These are phyloP conservation scores for Micropoecilia bifurca DNA, from an alignment of 2,797 vertebrate species.

Conservation along the genomic window DNA sequence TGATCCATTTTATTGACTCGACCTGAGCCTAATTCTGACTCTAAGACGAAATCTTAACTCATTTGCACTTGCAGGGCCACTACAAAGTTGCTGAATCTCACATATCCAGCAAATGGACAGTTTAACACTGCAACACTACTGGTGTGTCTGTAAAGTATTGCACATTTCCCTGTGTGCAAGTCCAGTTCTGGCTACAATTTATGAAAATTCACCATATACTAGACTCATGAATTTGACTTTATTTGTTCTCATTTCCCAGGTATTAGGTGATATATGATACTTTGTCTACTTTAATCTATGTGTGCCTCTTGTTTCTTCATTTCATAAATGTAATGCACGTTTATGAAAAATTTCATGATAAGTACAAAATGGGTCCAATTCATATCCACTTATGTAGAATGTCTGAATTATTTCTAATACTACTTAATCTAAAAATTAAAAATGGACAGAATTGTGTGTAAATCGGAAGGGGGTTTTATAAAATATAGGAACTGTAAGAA, in stretches of 20 bases:
- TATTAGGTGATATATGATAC: not conserved
- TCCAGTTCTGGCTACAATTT: not conserved
- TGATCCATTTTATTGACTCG: not conserved
- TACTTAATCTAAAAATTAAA: not conserved
- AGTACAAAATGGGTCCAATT: not conserved
- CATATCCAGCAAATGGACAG: not conserved
- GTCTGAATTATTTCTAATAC: not conserved
- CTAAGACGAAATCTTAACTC: not conserved
- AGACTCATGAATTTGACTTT: not conserved
- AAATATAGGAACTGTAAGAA: conserved; percentile 36
- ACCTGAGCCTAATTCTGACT: not conserved
- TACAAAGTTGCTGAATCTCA: not conserved
- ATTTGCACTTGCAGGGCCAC: not conserved
- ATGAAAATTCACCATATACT: not conserved
- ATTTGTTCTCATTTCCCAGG: not conserved
- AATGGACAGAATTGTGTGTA: not conserved
- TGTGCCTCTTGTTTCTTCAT: not conserved
- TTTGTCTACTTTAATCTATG: not conserved
- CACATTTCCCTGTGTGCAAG: not conserved
- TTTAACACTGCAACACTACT: not conserved
- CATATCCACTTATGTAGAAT: not conserved
- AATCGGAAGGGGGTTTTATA: not conserved
- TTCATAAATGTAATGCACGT: not conserved
- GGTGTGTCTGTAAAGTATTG: conserved; percentile 1
- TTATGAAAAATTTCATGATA: not conserved